These are phyloP conservation scores for Ursus arctos DNA, from an alignment of 2,113 vertebrate species.

Conservation along the genomic window DNA sequence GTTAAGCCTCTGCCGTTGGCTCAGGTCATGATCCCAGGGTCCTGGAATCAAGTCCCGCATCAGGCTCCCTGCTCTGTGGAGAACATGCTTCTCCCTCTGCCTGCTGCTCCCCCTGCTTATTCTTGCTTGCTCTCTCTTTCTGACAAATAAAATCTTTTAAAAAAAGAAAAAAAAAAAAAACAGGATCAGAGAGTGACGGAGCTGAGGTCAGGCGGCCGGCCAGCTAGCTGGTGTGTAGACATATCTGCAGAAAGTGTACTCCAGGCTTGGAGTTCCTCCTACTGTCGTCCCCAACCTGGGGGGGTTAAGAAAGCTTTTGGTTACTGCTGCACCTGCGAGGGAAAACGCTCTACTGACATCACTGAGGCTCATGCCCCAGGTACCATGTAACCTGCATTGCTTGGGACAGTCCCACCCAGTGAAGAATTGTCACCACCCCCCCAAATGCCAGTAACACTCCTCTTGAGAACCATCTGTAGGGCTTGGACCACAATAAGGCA, in stretches of 20 bases:
- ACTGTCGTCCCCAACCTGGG: neutral
- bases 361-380: neutral
- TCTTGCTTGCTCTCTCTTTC: neutral
- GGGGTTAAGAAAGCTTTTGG: neutral
- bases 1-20: neutral
- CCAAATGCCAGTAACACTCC: neutral
- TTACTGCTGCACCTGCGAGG: neutral
- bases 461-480: neutral
- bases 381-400: neutral
- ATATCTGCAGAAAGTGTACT: neutral
- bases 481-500: neutral
- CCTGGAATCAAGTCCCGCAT: accelerated
- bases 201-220: neutral
- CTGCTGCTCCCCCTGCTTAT: neutral
- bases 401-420: neutral
- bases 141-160: neutral
- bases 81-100: neutral
- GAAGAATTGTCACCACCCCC: neutral
- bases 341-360: neutral
- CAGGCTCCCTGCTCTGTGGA: neutral
- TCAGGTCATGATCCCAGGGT: neutral
- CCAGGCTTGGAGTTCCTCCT: neutral
- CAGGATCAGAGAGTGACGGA: neutral
- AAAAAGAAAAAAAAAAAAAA: neutral
- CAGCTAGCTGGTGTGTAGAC: neutral